Evolutionary conservation across 2,888 invertebrate species (phyloP).

Genomic region (Drosophila sordidapex): DNA sequence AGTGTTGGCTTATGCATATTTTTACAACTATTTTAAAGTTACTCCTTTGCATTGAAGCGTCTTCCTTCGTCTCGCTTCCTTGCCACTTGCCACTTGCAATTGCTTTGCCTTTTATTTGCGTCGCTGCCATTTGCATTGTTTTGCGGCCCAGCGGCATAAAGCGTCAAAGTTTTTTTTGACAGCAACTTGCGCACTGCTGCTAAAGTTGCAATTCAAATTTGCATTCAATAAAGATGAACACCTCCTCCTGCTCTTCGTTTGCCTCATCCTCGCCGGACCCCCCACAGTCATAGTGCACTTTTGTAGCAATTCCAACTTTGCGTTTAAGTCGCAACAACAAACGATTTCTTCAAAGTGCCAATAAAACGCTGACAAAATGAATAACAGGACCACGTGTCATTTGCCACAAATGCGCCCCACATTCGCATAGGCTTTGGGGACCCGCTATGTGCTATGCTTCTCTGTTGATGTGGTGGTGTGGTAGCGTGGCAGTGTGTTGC

Average conservation of each 20-base stretch:
- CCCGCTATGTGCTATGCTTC: background rate
- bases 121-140: constrained; percentile 53
- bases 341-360: constrained; percentile 32
- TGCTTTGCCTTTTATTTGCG: constrained; percentile 2
- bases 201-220: constrained; percentile 56
- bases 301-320: constrained; percentile 33
- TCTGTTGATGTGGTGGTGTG: background rate
- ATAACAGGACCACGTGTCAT: constrained; percentile 28
- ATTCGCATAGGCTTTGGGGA: constrained; percentile 15
- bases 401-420: constrained; percentile 26
- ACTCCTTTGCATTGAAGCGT: constrained; percentile 23
- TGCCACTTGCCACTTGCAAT: background rate
- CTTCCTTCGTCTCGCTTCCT: background rate
- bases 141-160: constrained; percentile 42
- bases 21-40: constrained; percentile 49
- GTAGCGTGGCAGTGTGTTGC: no score
- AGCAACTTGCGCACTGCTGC: constrained; percentile 27
- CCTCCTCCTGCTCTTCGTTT: background rate
- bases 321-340: constrained; percentile 10
- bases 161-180: constrained; percentile 43
- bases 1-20: constrained; percentile 49
- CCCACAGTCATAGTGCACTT: background rate
- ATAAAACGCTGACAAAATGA: constrained; percentile 44
- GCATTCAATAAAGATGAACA: constrained; percentile 47
- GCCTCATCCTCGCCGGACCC: background rate